Evolutionary conservation across 2,113 vertebrate genomes (phyloP).

Genomic region (Plotosus lineatus): DNA sequence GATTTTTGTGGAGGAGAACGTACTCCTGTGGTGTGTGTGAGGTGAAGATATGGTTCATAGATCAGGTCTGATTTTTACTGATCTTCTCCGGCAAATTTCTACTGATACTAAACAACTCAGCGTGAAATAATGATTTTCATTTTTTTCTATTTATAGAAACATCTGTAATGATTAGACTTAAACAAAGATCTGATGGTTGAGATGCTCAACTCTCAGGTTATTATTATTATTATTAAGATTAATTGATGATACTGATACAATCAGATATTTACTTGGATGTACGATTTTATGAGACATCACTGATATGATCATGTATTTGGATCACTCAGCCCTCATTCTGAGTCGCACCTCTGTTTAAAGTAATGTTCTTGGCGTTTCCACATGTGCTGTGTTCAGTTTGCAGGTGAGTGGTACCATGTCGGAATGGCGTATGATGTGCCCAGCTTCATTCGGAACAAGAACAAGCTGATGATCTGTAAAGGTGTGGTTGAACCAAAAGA

Average conservation of each 20-base stretch:
- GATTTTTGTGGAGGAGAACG: background rate
- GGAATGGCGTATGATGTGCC: constrained; percentile 72
- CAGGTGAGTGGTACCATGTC: constrained; percentile 73
- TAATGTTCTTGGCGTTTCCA: no score
- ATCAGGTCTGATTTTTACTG: background rate
- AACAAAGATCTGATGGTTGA: background rate
- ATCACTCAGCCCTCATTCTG: no score
- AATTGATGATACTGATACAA: background rate
- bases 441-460: constrained; percentile 60
- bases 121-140: background rate
- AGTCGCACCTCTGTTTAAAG: no score
- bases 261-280: no score
- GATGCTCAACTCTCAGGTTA: background rate
- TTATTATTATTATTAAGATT: background rate
- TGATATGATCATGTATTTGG: no score
- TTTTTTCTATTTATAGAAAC: background rate
- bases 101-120: no score
- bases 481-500: constrained; percentile 59
- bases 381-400: constrained; percentile 64
- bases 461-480: constrained; percentile 64
- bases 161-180: background rate
- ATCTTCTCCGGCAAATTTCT: background rate
- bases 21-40: background rate
- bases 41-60: background rate
- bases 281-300: no score